These are phyloP conservation scores for Sinocyclocheilus rhinocerous DNA, from an alignment of 2,113 vertebrate genomes.

Conservation along the genomic window DNA sequence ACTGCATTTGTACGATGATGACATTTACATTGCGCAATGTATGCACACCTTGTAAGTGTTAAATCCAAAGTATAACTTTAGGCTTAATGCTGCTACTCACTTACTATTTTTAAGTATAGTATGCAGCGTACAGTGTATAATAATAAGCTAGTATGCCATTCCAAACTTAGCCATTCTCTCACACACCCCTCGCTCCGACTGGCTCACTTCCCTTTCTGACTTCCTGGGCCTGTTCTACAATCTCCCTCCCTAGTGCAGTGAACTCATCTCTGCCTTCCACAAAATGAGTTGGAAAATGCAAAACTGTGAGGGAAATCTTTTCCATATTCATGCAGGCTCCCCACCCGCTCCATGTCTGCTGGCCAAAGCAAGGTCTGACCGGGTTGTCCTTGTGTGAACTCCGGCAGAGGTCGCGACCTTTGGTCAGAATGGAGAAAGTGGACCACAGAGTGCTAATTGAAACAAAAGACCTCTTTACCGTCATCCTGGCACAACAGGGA, in stretches of 20 bases:
- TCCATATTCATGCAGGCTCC: conserved; percentile 67
- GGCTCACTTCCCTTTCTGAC: conserved; percentile 28
- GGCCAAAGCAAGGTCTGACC: conserved; percentile 51
- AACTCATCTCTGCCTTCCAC: conserved; percentile 60
- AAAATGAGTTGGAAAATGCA: conserved; percentile 70
- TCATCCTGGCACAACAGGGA: conserved; percentile 51
- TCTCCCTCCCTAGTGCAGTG: conserved; percentile 10
- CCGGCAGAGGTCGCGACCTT: conserved; percentile 66
- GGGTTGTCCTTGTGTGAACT: conserved; percentile 71
- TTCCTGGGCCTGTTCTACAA: conserved; percentile 33
- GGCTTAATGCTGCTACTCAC: not conserved
- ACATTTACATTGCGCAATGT: not conserved
- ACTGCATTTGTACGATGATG: not conserved
- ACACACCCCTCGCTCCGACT: conserved; percentile 46
- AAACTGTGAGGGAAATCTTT: conserved; percentile 67
- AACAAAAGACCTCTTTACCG: conserved; percentile 50
- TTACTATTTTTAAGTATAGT: not conserved
- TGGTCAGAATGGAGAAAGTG: conserved; percentile 54
- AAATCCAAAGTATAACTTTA: not conserved
- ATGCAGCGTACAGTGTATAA: not conserved
- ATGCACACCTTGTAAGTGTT: not conserved
- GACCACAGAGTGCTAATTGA: conserved; percentile 24
- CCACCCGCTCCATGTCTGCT: conserved; percentile 68
- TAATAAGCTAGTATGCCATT: not conserved
- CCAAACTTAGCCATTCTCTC: not conserved